phyloP scores from a whole-genome alignment of 2,113 vertebrate species.

The Phocoena phocoena region DNA sequence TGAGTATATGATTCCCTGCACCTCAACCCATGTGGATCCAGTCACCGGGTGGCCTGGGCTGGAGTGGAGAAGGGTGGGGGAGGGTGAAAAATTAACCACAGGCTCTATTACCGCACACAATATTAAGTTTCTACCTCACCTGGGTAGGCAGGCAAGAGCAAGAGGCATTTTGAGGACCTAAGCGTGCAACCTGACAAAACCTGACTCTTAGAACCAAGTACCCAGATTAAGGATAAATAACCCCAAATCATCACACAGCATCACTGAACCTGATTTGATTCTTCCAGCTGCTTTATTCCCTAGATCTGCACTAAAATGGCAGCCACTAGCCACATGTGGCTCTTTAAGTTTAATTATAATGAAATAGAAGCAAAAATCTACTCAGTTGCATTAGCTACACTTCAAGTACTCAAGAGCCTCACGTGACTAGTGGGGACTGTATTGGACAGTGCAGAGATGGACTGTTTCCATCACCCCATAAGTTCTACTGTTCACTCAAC shows the following conservation, averaged over 20 bases:
- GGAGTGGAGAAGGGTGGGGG: background rate
- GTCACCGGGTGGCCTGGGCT: background rate
- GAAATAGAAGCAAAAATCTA: background rate
- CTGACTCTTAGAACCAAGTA: background rate
- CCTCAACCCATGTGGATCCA: background rate
- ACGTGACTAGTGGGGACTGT: background rate
- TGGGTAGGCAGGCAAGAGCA: background rate
- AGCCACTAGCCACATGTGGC: background rate
- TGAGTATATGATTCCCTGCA: background rate
- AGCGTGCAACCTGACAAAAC: background rate
- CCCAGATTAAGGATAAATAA: background rate
- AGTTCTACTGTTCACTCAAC: background rate
- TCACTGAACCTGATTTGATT: background rate
- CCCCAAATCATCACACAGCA: background rate
- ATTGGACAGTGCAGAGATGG: background rate
- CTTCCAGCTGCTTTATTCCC: background rate
- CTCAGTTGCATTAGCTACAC: background rate
- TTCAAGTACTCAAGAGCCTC: background rate
- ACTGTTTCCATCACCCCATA: background rate
- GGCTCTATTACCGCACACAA: accelerated
- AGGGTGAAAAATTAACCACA: background rate
- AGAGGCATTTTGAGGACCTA: background rate
- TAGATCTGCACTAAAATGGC: background rate
- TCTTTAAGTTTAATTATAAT: background rate
- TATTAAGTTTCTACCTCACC: background rate